Conservation (phyloP, 2,797 vertebrate genomes). For the Nannoperca obscura region DNA sequence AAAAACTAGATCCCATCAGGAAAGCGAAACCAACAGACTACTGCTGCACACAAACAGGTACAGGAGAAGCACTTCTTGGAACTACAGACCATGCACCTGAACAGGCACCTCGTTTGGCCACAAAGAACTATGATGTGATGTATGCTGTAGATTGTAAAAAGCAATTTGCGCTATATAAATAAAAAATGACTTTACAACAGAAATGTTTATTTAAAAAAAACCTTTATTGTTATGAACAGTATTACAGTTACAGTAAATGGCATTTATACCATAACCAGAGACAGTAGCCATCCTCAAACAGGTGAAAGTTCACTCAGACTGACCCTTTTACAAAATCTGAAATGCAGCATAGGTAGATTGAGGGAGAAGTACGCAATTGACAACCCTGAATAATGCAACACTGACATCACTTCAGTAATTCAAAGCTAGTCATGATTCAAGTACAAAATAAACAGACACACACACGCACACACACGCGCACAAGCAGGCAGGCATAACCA, state of each 20-base stretch:
- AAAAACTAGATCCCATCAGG: background rate
- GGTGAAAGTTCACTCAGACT: conserved; percentile 58
- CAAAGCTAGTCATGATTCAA: conserved; percentile 78
- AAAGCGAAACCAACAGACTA: conserved; percentile 60
- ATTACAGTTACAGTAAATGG: conserved; percentile 78
- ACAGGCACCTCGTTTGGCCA: background rate
- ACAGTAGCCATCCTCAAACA: conserved; percentile 57
- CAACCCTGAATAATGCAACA: conserved; percentile 77
- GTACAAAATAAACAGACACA: conserved; percentile 65
- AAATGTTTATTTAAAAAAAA: conserved; percentile 7
- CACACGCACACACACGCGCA: conserved; percentile 22
- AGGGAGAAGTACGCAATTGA: conserved; percentile 56
- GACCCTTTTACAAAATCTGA: conserved; percentile 64
- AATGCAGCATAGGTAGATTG: conserved; percentile 76
- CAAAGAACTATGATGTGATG: background rate
- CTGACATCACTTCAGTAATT: conserved; percentile 73
- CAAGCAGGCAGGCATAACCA: conserved; percentile 55
- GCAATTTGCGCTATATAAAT: no score
- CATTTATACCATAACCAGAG: conserved; percentile 63
- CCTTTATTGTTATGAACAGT: conserved; percentile 79
- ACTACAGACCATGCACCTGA: background rate
- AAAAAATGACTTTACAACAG: no score
- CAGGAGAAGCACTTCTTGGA: background rate
- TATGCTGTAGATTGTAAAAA: background rate
- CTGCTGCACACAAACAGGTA: background rate